Base-by-base conservation (phyloP, 2,113 vertebrate species). In the Dasyornis broadbenti region DNA sequence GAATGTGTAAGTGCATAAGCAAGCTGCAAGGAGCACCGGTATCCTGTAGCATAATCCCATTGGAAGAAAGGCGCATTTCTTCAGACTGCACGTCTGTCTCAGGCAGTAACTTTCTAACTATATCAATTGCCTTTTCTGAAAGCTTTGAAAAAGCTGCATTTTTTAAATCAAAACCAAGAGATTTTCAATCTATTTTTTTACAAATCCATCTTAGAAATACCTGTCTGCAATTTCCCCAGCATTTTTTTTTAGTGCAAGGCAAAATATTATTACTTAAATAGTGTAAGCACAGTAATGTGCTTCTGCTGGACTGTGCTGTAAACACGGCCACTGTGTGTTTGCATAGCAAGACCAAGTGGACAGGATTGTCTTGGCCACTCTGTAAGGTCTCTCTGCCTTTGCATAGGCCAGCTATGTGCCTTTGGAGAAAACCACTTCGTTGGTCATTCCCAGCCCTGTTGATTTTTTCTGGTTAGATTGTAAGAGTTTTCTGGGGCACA, bases 401-500 rank as follows among this genome's bases (percentile, higher is more conserved):
- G 33, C 27, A n/a, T 6, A 35, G 54, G 37, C 10, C n/a, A 57
- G 21, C 0, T 0, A 40, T 5, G 4, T 37, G 27, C 77, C 33
- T 92, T 71, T 4, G 26, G n/a, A 87, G 18, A 3, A 61, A 90
- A 79, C 24, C 15, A 10, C 16, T 81, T 53, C 1, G 0, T 1
- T 65, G 31, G 11, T 69, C 50, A 39, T 35, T 47, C 14, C 6
- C 27, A 24, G 33, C 28, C 72, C 53, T 54, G 28, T 27, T 45
- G 27, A 23, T 42, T 69, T 92, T 65, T 17, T 4, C 42, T 70
- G 42, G 6, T 68, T 69, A 20, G 39, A 59, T 27, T 22, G 16
- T 10, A 40, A 37, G 16, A 15, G 9, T 33, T 39, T 65, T 31
- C 12, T 4, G 33, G 35, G 24, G 27, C 50, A 40, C 7, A 8